A percentile compares a stretch with the other conserved stretches of the same genome.
phyloP scores from a whole-genome alignment of 1,140 invertebrate species.

The Aphis craccivora region DNA sequence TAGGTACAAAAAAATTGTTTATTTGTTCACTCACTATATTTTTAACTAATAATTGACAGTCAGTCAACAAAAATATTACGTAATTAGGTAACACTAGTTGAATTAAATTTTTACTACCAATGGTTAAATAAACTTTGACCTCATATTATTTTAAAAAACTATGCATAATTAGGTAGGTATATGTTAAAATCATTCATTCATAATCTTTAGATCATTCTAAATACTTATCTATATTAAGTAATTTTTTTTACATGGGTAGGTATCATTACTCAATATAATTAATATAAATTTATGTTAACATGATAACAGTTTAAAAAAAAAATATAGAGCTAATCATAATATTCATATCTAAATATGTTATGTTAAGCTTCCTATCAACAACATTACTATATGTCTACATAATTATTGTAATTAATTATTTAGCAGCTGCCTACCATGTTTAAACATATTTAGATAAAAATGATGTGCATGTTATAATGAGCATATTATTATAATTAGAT shows the following conservation, averaged over 20 bases:
- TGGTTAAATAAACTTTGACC: not conserved
- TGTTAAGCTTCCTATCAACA: not conserved
- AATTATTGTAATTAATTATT: not conserved
- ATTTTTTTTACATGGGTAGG: not conserved
- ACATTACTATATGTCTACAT: not conserved
- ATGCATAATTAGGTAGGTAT: not conserved
- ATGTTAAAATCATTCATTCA: not conserved
- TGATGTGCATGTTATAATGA: not conserved
- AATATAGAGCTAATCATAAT: not conserved
- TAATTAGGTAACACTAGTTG: no score
- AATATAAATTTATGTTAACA: conserved; percentile 9
- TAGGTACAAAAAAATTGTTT: not conserved
- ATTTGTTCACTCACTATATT: not conserved
- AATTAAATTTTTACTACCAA: not conserved
- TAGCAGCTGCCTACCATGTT: not conserved
- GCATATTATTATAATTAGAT: conserved; percentile 13
- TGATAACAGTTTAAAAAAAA: not conserved
- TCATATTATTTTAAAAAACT: not conserved
- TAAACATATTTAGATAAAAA: not conserved
- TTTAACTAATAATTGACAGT: not conserved
- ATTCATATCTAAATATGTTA: not conserved
- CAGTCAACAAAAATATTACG: no score
- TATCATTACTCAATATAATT: not conserved
- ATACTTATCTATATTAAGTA: not conserved
- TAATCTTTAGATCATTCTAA: not conserved